Base-by-base conservation (phyloP, 2,113 vertebrate species). In the Neopipo cinnamomea region DNA sequence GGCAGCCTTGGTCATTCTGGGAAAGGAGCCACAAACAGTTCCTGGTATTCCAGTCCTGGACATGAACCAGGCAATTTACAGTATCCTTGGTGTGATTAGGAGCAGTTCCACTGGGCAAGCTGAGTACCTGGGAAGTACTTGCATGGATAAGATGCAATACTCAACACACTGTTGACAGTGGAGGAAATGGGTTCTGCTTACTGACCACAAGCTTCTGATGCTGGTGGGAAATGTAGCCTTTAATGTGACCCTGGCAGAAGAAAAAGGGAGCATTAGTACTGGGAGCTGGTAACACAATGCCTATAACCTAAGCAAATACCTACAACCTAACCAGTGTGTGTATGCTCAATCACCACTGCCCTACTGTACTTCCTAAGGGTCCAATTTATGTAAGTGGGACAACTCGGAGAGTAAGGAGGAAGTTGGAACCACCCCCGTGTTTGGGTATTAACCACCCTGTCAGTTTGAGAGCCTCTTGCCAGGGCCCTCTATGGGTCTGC, bases 191-290 rank as follows among this genome's bases (percentile, higher is more conserved):
- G 68, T 99, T 99, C 95, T 99, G 99, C 97, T 99, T 99, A 95
- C 99, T 99, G 97, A 99, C 99, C 10, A 99, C 99, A 23, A 99
- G 98, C 92, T 99, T 99, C 97, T 99, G 99, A 95, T 99, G 99
- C 96, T 99, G 99, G 73, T 99, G 99, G 35, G 99, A 99, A 95
- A 99, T 99, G 94, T 99, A 99, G 67, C 99, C 99, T 97, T 99
- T 99, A 89, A 99, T 99, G 96, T 99, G 99, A 89, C 99, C 99
- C 99, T 99, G 97, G n/a, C 81, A 59, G 56, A 68, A 68, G 55
- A 83, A 72, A 83, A 91, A 76, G 8, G 47, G 25, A 52, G 14
- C 2, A 6, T 72, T 58, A 84, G 71, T 9, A 67, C 33, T 33
- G 25, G 23, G 49, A 92, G 75, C 66, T 39, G 50, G 23, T 23